These are phyloP conservation scores for Athalia cordata DNA, from an alignment of 2,888 invertebrate genomes.

Conservation along the genomic window DNA sequence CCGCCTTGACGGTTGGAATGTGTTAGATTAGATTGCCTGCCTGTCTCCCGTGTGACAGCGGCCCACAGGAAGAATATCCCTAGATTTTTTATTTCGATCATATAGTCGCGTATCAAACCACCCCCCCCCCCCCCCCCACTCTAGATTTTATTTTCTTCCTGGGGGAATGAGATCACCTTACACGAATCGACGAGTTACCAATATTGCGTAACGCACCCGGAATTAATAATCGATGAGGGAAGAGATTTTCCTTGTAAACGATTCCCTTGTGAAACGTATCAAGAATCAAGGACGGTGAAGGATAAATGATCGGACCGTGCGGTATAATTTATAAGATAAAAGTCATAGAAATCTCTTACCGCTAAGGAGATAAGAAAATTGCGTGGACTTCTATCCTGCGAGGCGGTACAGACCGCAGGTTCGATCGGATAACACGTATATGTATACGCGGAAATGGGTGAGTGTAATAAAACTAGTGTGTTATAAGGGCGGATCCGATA, in stretches of 20 bases:
- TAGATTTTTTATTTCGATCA: background rate
- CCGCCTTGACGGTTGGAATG: constrained; percentile 59
- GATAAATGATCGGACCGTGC: too few relatives aligned
- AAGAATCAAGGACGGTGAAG: background rate
- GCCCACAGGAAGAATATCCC: constrained; percentile 36
- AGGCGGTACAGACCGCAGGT: constrained; percentile 1
- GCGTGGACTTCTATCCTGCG: background rate
- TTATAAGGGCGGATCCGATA: constrained; percentile 6
- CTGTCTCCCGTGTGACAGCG: constrained; percentile 36
- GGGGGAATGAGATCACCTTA: background rate
- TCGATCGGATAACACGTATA: constrained; percentile 16
- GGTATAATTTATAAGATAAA: background rate
- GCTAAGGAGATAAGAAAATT: background rate
- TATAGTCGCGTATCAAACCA: background rate
- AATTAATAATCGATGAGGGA: background rate
- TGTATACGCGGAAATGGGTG: constrained; percentile 23
- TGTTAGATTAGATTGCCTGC: constrained; percentile 59
- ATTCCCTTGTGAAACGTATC: background rate
- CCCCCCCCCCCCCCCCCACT: background rate
- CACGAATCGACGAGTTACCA: background rate
- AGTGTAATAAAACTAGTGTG: background rate
- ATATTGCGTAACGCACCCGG: background rate
- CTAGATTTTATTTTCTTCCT: background rate
- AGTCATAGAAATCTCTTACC: background rate
- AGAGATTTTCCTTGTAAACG: background rate